A percentile compares a stretch with the other conserved stretches of the same genome.
These are phyloP conservation scores for Lagopus leucura DNA, from an alignment of 2,113 vertebrate species.

Conservation along the genomic window DNA sequence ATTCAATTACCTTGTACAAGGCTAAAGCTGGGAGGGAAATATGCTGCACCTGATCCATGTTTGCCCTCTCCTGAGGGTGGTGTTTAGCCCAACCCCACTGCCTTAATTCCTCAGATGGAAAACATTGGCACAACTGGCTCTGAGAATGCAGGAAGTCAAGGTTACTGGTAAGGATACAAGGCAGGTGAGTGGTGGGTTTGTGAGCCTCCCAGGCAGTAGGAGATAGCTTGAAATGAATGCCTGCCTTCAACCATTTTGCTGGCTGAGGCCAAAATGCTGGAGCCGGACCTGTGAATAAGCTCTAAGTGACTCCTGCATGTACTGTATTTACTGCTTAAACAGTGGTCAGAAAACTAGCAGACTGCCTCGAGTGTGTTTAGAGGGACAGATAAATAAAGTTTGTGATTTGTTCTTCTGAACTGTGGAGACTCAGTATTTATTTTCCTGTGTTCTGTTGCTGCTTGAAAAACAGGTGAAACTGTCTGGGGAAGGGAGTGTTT, in stretches of 20 bases:
- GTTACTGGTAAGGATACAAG: not conserved
- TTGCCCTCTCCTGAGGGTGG: not conserved
- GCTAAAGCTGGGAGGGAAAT: not conserved
- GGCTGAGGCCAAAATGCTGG: not conserved
- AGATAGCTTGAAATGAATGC: not conserved
- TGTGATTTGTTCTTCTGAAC: not conserved
- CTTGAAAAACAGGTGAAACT: not conserved
- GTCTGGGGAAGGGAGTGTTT: not conserved
- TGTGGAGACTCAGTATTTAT: not conserved
- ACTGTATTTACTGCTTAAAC: not conserved
- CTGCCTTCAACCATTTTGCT: not conserved
- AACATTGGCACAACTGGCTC: not conserved
- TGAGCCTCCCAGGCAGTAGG: not conserved
- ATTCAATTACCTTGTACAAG: not conserved
- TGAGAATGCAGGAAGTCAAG: not conserved
- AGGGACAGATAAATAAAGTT: not conserved
- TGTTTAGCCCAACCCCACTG: not conserved
- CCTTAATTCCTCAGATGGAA: not conserved
- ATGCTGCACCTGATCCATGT: not conserved
- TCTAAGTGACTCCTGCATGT: rapidly evolving
- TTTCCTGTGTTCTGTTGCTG: not conserved
- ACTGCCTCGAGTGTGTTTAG: not conserved
- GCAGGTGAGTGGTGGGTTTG: not conserved
- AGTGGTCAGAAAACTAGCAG: not conserved
- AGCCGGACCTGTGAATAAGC: rapidly evolving